Conservation (phyloP, 2,888 invertebrate genomes). For the Diploptera punctata region DNA sequence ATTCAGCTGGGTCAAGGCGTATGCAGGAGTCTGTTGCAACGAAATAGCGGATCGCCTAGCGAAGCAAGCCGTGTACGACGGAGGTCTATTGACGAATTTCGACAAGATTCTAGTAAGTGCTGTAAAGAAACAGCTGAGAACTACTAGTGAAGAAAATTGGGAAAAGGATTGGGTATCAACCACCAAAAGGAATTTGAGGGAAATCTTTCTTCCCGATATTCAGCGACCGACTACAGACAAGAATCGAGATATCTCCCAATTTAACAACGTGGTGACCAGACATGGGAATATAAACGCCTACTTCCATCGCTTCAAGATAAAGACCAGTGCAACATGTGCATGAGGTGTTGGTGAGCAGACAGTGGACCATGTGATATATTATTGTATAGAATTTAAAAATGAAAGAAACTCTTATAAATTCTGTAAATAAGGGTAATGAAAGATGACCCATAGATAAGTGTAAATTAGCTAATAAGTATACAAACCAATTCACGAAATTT, state of each 20-base stretch:
- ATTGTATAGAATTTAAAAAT: no score
- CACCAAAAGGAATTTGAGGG: neutral
- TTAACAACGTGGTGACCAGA: no score
- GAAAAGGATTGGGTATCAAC: neutral
- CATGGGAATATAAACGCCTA: neutral
- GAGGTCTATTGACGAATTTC: neutral
- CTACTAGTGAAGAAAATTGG: neutral
- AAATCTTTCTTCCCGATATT: no score
- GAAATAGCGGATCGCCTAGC: neutral
- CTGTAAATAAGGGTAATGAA: no score
- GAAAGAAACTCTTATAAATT: no score
- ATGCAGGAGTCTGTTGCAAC: no score
- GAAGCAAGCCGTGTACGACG: neutral
- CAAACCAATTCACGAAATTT: no score
- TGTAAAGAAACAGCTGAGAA: neutral
- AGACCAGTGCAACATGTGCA: neutral
- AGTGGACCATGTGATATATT: neutral
- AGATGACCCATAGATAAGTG: no score
- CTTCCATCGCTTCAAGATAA: constrained; percentile 7
- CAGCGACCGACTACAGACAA: no score
- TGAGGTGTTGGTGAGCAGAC: neutral
- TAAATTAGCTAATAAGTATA: no score
- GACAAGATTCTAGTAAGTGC: neutral
- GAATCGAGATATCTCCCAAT: no score
- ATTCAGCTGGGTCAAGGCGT: neutral